Evolutionary conservation across 2,797 vertebrate species (phyloP), one percentile per base, ranked within the genome.

Genomic region (Lates japonicus): DNA sequence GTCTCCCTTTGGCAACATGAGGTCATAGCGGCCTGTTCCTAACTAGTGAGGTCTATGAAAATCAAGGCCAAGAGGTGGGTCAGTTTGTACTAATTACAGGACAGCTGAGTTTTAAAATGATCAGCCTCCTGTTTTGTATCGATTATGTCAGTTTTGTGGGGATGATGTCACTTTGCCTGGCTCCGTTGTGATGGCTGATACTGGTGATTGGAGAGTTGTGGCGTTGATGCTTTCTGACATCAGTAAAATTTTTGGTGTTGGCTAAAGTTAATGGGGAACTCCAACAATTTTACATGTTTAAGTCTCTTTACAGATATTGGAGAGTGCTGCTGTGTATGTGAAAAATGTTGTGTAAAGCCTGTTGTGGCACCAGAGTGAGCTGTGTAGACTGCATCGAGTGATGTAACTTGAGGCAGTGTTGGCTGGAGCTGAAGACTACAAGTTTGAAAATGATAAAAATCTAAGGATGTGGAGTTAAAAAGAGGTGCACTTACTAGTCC

Each of bases 91-190:
- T 91, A 86, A 89, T 91, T 71, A 92, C 75, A 83, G 64, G 71
- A 80, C 74, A 39, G 60, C 33, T 66, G 71, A 73, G 57, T 87
- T 90, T 84, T 59, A 67, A 87, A 81, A 73, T 74, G 76, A 86
- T 84, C 62, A 3, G 46, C 37, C 66, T 62, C 46, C 46, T 66
- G 76, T 37, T 78, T 82, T 70, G 69, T 90, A 91, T 91, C 78
- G 92, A 92, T 92, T 70, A 77, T 2, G 29, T 7, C 57, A 62
- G 65, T 78, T 85, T 84, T 83, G 85, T 76, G 87, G 88, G 57
- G 29, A 88, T 94, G 90, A 93, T 85, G 90, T 92, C 89, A 92
- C 83, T 74, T 70, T 81, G 46, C 48, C 54, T 46, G 62, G 82
- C 86, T 92, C 80, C 83, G 81, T 74, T 89, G 71, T 83, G 49